Percentiles rank a stretch among this genome's conserved stretches.
These are phyloP conservation scores for Macroglossus sobrinus DNA, from an alignment of 2,113 vertebrate genomes.

Conservation along the genomic window DNA sequence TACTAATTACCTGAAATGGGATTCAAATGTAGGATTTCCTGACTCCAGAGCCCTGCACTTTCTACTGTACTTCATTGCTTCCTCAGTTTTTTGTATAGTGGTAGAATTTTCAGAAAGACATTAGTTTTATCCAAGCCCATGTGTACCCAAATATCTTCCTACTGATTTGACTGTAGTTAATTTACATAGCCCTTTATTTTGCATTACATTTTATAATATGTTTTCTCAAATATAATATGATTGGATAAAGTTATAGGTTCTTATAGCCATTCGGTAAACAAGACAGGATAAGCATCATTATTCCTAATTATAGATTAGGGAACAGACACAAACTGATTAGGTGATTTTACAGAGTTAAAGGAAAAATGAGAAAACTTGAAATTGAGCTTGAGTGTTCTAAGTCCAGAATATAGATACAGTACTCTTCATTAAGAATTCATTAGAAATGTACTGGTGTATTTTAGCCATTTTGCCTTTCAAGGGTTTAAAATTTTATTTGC, in stretches of 20 bases:
- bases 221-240: background rate
- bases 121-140: background rate
- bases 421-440: background rate
- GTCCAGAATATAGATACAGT: background rate
- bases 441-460: conserved; percentile 13
- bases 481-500: conserved; percentile 57
- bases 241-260: background rate
- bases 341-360: background rate
- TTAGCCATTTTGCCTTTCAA: conserved; percentile 10
- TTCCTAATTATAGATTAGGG: background rate
- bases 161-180: background rate
- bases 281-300: background rate
- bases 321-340: background rate
- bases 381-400: background rate
- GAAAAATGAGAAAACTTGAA: conserved; percentile 11
- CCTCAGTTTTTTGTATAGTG: background rate
- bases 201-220: background rate
- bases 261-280: background rate
- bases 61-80: background rate
- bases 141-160: background rate
- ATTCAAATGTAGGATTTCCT: background rate
- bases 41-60: background rate
- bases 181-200: background rate
- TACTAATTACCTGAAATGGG: background rate
- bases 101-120: background rate